phyloP scores from a whole-genome alignment of 2,797 vertebrate genomes.

The Tenualosa thibaudeaui region DNA sequence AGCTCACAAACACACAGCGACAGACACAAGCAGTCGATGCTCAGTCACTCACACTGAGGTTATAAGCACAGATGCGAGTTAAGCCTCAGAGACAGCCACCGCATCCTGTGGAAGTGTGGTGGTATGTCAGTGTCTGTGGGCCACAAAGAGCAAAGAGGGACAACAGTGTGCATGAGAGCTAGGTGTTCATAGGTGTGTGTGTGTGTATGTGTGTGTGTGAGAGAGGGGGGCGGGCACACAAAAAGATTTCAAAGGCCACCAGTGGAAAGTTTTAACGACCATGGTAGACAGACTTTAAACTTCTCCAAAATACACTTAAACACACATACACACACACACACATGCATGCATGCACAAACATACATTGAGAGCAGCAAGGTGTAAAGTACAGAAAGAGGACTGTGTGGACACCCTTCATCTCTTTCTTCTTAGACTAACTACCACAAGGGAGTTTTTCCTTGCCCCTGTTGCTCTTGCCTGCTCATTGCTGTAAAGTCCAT shows the following conservation, averaged over 20 bases:
- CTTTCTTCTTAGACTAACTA: too few species aligned
- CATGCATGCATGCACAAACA: not conserved
- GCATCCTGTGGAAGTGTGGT: conserved; percentile 2
- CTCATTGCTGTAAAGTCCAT: too few species aligned
- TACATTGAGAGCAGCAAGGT: not conserved
- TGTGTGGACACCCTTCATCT: not conserved
- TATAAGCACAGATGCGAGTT: not conserved
- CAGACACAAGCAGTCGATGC: not conserved
- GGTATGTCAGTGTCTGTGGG: not conserved
- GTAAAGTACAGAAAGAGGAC: not conserved
- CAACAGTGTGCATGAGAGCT: not conserved
- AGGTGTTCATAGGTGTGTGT: not conserved
- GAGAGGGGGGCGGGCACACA: not conserved
- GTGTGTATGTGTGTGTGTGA: conserved; percentile 2
- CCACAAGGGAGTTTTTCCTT: too few species aligned
- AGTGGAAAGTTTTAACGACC: not conserved
- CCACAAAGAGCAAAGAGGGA: not conserved
- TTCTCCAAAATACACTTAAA: not conserved
- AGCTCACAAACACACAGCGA: not conserved
- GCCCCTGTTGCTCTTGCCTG: too few species aligned
- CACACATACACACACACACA: conserved; percentile 3
- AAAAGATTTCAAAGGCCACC: not conserved
- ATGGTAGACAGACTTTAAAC: not conserved
- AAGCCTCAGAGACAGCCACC: not conserved
- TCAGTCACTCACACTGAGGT: not conserved